Base-by-base conservation (phyloP, 30 jellyfish, hydroid and myxozoan species). In the Hydractinia symbiolongicarpus region DNA sequence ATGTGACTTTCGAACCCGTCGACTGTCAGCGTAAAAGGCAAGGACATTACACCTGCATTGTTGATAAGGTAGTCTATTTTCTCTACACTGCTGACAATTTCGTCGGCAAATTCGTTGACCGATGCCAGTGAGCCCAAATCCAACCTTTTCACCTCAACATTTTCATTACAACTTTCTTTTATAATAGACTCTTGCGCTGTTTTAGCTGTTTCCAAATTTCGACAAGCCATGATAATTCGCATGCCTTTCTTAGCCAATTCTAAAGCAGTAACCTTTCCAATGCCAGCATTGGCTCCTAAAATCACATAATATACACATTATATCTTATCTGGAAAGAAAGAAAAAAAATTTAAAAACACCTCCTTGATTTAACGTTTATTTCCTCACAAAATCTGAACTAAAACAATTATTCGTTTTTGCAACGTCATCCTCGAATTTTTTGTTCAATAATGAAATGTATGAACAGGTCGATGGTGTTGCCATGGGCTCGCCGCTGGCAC, bases 21-120 rank as follows among this genome's bases (percentile, higher is more conserved):
- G 30, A 51, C 80, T 54, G 85, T 77, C 17, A 52, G 53, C 49
- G 79, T 17, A 53, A 51, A 51, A 54, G 79, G 79, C 6, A 15
- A 14, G 30, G 62, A 51, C 85, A 77, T 77, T 52, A 77, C 60
- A 5, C 85, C 85, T 54, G 85, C 85, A 77, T 77, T 77, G 15
- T 77, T 77, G 1, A 77, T 55, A 9, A 77, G 54, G 60, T 54
- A 53, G 58, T 77, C 79, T 9, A 77, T n/a, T 54, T 61, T 61
- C 9, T 44, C 77, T 15, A 54, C 77, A 54, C 50, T 19, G 19
- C 55, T 21, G 13, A 77, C 30, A n/a, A 54, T 30, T 7, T 66
- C 77, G 16, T 53, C 54, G 8, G 55, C 79, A 60, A 77, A 77
- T 53, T 66, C 54, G 51, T 56, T 6, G 5, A 77, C 85, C 0